Evolutionary conservation across 2,888 invertebrate species (phyloP).

Genomic region (Caenorhabditis auriculariae): DNA sequence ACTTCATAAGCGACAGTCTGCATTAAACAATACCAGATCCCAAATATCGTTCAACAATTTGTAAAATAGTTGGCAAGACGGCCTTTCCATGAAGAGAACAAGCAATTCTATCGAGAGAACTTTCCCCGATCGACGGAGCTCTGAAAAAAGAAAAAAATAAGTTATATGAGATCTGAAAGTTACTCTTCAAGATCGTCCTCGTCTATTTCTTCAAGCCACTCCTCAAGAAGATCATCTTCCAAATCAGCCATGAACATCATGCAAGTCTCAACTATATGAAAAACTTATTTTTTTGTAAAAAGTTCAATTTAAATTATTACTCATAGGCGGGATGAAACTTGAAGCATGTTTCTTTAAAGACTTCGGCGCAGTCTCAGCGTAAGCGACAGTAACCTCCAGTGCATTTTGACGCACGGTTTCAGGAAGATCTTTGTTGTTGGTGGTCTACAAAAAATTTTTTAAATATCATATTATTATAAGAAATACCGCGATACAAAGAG

Average conservation of each 20-base stretch:
- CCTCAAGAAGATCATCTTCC: slow-evolving; percentile 83
- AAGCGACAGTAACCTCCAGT: slow-evolving; percentile 80
- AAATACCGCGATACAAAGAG: slow-evolving; percentile 80
- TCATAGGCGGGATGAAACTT: slow-evolving; percentile 75
- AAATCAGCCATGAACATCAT: slow-evolving; percentile 92
- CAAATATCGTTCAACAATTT: slow-evolving; percentile 21
- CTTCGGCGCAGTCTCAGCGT: slow-evolving; percentile 91
- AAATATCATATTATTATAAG: slow-evolving; percentile 9
- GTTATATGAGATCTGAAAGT: neutral
- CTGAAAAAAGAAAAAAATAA: slow-evolving; percentile 5
- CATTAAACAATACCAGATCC: no score
- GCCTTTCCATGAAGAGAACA: slow-evolving; percentile 92
- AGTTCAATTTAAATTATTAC: no score
- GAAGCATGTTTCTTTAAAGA: slow-evolving; percentile 90
- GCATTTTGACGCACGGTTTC: slow-evolving; percentile 82
- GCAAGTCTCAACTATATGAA: slow-evolving; percentile 75
- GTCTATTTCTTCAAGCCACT: slow-evolving; percentile 81
- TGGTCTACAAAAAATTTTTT: slow-evolving; percentile 25
- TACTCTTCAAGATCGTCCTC: slow-evolving; percentile 84
- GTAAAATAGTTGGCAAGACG: slow-evolving; percentile 75
- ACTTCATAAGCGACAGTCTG: no score
- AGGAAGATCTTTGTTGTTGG: slow-evolving; percentile 63
- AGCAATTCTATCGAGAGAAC: slow-evolving; percentile 92
- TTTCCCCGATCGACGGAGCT: slow-evolving; percentile 92
- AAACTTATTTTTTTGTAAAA: neutral